A percentile compares a stretch with the other conserved stretches of the same genome.
Evolutionary conservation across 1,140 invertebrate genomes (phyloP).

Genomic region (Hesperophylax magnus): DNA sequence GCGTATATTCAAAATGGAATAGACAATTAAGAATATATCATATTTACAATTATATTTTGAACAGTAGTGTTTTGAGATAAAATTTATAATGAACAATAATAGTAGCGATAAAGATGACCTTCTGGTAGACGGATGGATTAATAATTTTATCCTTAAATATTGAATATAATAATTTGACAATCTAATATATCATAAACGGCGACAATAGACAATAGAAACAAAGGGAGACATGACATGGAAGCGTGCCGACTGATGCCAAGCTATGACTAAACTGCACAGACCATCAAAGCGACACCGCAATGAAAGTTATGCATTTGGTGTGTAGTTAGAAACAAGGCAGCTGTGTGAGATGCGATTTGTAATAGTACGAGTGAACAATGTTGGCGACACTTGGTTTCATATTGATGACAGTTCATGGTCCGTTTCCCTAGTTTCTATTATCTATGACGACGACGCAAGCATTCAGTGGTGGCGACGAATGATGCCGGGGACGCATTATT

Average conservation of each 20-base stretch:
- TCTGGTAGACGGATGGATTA: conserved; percentile 15
- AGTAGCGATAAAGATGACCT: not conserved
- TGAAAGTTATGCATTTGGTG: too few relatives aligned
- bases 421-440: too few relatives aligned
- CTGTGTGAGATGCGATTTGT: too few relatives aligned
- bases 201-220: too few relatives aligned
- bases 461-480: not conserved
- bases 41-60: conserved; percentile 32
- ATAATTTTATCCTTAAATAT: not conserved
- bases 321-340: too few relatives aligned
- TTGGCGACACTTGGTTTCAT: too few relatives aligned
- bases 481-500: not conserved
- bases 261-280: too few relatives aligned
- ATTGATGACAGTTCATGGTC: too few relatives aligned
- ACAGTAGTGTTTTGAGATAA: conserved; percentile 10
- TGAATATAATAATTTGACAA: conserved; percentile 15
- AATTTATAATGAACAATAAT: conserved; percentile 11
- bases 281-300: too few relatives aligned
- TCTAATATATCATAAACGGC: not conserved
- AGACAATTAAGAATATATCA: not conserved
- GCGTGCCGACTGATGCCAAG: too few relatives aligned
- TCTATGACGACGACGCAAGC: not conserved
- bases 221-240: too few relatives aligned
- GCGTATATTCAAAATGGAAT: not conserved
- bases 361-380: too few relatives aligned